Base-by-base conservation (phyloP, 2,113 vertebrate genomes). In the Bujurquina vittata region DNA sequence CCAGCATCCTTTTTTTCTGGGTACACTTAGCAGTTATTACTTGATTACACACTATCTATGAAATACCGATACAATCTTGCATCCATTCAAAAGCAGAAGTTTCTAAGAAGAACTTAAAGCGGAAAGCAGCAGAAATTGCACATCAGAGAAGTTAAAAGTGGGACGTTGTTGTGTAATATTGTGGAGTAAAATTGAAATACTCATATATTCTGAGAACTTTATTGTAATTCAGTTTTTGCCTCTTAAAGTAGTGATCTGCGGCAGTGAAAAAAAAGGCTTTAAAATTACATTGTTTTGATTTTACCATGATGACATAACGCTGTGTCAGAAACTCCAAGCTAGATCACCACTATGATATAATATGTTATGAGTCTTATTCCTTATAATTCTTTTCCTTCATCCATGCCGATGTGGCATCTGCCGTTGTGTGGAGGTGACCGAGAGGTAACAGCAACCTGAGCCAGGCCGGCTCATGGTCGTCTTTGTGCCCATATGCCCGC, bases 371-470 rank as follows among this genome's bases (percentile, higher is more conserved):
- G 8, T 35, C 17, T 61, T 14, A 65, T 56, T 55, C 54, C 63
- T 5, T 43, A 43, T 37, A 62, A 40, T 17, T 58, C 31, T 69
- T 74, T 33, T 18, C 63, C 62, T 84, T 23, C 18, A 12, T 59
- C 54, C 46, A 59, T 85, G 86, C 75, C 69, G 26, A 88, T 79
- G 62, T 77, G 75, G 83, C 91, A 91, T 85, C 91, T 92, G 90
- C 84, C 79, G 22, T 73, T 46, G 75, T 79, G 89, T 61, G 89
- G 69, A 88, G 86, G 84, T 87, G 78, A 91, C 58, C 0, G 60
- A 82, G 85, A 83, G 82, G 77, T 54, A 90, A 79, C 80, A 58
- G 82, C 76, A 83, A 91, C 90, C 81, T 73, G 87, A 85, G 89
- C 86, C 89, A 88, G 86, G 20, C 77, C 88, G 88, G 89, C 83